Conservation (phyloP, 2,113 vertebrate genomes). For the Tiliqua scincoides region DNA sequence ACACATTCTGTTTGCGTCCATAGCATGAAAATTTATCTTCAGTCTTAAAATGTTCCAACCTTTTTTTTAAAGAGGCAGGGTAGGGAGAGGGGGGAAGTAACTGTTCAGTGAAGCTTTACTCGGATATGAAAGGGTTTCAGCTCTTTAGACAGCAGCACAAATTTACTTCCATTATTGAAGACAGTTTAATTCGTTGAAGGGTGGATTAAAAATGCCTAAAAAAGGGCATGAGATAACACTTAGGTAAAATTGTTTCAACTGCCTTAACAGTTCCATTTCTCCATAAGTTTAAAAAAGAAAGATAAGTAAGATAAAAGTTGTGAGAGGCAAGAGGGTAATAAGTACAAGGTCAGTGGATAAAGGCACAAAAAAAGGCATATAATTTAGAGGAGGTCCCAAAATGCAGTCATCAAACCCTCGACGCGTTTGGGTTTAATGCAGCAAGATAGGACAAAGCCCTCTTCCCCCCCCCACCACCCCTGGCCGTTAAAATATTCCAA, state of each 20-base stretch:
- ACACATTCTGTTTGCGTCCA: conserved; percentile 41
- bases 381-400: conserved; percentile 66
- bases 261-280: conserved; percentile 72
- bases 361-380: conserved; percentile 34
- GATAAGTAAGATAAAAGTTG: conserved; percentile 64
- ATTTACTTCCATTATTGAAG: conserved; percentile 70
- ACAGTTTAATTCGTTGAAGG: conserved; percentile 64
- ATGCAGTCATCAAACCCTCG: conserved; percentile 57
- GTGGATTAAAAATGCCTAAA: conserved; percentile 74
- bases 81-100: conserved; percentile 20
- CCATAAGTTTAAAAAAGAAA: conserved; percentile 65
- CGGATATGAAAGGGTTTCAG: conserved; percentile 68
- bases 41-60: conserved; percentile 53
- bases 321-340: conserved; percentile 18
- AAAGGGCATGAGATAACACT: conserved; percentile 78
- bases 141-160: conserved; percentile 79
- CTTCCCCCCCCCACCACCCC: background rate
- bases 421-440: background rate
- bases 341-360: conserved; percentile 31
- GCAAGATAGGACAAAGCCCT: conserved; percentile 15
- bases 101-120: conserved; percentile 58
- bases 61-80: conserved; percentile 50
- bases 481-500: conserved; percentile 23
- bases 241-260: conserved; percentile 65
- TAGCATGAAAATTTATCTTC: conserved; percentile 52